Base-by-base conservation (phyloP, 2,888 invertebrate genomes). In the Azorinus chamasolen region DNA sequence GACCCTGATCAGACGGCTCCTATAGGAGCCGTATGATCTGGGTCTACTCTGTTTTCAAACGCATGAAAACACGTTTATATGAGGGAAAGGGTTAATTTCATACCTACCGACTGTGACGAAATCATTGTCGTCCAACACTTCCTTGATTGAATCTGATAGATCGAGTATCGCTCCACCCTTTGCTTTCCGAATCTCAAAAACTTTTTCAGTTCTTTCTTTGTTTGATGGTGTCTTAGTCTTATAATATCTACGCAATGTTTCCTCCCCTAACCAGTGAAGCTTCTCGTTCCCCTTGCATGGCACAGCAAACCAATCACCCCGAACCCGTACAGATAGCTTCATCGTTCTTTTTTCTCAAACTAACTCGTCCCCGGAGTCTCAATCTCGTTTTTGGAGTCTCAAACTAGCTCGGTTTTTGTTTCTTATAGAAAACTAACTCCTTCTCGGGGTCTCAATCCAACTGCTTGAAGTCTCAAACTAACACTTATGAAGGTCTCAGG, bases 121-220 rank as follows among this genome's bases (percentile, higher is more conserved):
- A 83, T 95, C 95, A 85, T 95, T 94, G 86, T 95, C 95, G 81
- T 95, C 95, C 22, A 95, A 90, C 8, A 95, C 94, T 64, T 94
- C 94, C 51, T 89, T 90, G 50, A 95, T 93, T 16, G 90, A 59
- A 86, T 95, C 95, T 75, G 94, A 94, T 0, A 94, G 94, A 87
- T 95, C 95, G 32, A 95, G 88, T 46, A 95, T 93, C 4, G 95
- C 95, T 5, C 95, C 95, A 1, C 95, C 95, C 83, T 94, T 92
- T 0, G 95, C 94, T 86, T 95, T 94, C 20, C 95, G 91, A 2
- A 95, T 92, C 89, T 95, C 94, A 68, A 93, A 93, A 0, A 92
- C 88, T 41, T 83, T 87, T 50, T 90, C 91, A 16, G 43, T 77
- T 8, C 73, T 84, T 48, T 72, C 66, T 5, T 80, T 84, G 32